Evolutionary conservation across 2,888 invertebrate genomes (phyloP), one percentile per base, ranked within the genome.

Genomic region (Amphiduros pacificus): DNA sequence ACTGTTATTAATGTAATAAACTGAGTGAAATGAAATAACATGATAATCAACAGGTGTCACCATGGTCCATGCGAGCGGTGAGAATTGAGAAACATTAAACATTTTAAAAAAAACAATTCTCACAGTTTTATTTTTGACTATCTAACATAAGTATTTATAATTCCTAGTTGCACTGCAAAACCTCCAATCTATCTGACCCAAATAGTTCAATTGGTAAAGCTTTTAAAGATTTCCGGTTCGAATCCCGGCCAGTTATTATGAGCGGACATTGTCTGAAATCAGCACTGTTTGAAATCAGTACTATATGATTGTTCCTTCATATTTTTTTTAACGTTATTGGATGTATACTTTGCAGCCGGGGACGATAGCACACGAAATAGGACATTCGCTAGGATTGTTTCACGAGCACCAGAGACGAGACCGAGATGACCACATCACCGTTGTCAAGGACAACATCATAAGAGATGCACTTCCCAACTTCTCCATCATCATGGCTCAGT

Each of bases 361-460:
- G 2, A 36, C 40, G 27, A 55, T 66, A 14, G 66, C 66, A 4
- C 68, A 68, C 40, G 68, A 68, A 56, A 64, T 70, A 4, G 67
- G 63, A n/a, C 69, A 69, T 36, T 55, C 67, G 0, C 49, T 70
- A 20, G 68, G 70, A 29, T 40, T 67, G 48, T 55, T 63, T 40
- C 65, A 65, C 49, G 68, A 70, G 28, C 68, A 70, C 48, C 69
- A 67, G 63, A 29, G 70, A 27, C 29, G 53, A 1, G 70, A 70
- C 48, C 41, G 70, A 27, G 64, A 69, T 44, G 17, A 51, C 14
- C 69, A 61, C 63, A 61, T 70, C 44, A 59, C 9, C 2, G 55
- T 70, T 52, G 41, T 57, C 32, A 54, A 51, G 22, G 51, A 54
- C 28, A 65, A 63, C 60, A 61, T 67, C 32, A 9, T 32, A 14